These are phyloP conservation scores for Amphiprion ocellaris DNA, from an alignment of 2,113 vertebrate genomes.

Conservation along the genomic window DNA sequence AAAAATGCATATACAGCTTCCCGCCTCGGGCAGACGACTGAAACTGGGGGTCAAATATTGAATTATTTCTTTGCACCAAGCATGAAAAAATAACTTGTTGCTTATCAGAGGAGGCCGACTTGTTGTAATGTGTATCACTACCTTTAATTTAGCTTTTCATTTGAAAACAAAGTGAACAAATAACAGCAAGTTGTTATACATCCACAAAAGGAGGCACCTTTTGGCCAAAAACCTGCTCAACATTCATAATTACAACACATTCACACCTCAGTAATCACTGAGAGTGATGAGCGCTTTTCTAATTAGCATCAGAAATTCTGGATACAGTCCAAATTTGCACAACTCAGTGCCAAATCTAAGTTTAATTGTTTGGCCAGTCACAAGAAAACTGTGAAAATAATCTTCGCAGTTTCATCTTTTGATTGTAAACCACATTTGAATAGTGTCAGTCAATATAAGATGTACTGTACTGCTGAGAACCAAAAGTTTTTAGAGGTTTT, in stretches of 20 bases:
- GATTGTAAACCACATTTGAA: neutral
- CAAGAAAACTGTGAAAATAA: neutral
- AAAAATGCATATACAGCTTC: neutral
- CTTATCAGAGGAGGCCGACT: neutral
- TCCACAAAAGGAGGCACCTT: conserved; percentile 14
- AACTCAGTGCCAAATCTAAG: conserved; percentile 18
- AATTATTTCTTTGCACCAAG: conserved; percentile 3
- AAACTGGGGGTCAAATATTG: neutral
- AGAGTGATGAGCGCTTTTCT: conserved; percentile 19
- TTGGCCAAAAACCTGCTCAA: conserved; percentile 38
- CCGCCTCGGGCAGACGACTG: neutral
- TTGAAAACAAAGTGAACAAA: conserved; percentile 39
- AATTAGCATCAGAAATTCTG: conserved; percentile 35
- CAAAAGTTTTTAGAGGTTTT: conserved; percentile 1
- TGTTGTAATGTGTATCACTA: conserved; percentile 13
- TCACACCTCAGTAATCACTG: conserved; percentile 26
- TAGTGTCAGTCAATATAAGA: neutral
- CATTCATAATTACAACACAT: conserved; percentile 43
- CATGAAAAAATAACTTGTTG: conserved; percentile 10
- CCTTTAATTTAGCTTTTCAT: conserved; percentile 39
- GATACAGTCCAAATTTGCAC: conserved; percentile 31
- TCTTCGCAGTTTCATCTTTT: too few relatives aligned
- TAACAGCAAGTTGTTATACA: conserved; percentile 29
- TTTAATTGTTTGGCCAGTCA: neutral
- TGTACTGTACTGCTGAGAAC: neutral